These are phyloP conservation scores for Lacerta bilineata DNA, from an alignment of 2,797 vertebrate genomes.

Conservation along the genomic window DNA sequence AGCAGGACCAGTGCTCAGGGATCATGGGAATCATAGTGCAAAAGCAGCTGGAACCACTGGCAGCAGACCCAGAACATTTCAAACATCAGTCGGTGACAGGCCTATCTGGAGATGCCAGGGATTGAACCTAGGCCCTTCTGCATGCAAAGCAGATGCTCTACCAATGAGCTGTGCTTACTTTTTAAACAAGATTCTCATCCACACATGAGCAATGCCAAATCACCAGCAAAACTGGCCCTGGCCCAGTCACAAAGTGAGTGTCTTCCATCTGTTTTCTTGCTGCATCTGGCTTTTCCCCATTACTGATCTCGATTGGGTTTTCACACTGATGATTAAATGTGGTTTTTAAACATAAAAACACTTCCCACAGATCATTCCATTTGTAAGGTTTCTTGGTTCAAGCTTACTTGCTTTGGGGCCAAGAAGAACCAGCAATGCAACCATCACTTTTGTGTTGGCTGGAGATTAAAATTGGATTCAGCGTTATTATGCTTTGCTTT, in stretches of 20 bases:
- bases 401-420: not conserved
- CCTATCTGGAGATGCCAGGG: no score
- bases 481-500: not conserved
- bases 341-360: not conserved
- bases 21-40: no score
- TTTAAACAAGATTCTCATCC: not conserved
- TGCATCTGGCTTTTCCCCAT: constrained; percentile 9
- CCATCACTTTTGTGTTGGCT: not conserved
- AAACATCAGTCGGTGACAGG: no score
- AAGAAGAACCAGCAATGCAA: not conserved
- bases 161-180: no score
- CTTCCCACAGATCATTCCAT: not conserved
- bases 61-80: no score
- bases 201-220: not conserved
- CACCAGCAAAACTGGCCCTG: not conserved
- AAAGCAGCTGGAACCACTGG: no score
- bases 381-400: not conserved
- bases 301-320: not conserved
- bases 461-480: not conserved
- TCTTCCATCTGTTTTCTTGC: not conserved
- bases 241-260: not conserved
- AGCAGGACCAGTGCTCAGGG: no score
- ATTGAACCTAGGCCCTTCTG: no score
- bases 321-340: not conserved
- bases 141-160: no score